A percentile compares a stretch with the other conserved stretches of the same genome.
These are phyloP conservation scores for Sialia sialis DNA, from an alignment of 2,113 vertebrate genomes.

Conservation along the genomic window DNA sequence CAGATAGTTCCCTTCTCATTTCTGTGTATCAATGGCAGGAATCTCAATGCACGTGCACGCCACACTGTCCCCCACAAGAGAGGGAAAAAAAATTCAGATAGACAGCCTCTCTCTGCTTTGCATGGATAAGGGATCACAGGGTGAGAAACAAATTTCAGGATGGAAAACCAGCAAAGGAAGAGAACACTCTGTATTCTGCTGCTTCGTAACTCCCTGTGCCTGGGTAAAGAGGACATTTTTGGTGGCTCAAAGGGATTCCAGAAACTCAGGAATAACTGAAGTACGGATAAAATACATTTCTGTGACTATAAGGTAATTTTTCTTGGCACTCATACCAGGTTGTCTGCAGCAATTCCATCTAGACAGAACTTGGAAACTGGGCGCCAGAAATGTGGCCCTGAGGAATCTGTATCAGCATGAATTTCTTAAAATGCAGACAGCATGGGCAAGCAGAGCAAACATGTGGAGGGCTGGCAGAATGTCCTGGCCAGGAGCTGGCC, in stretches of 20 bases:
- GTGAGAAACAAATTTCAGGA: not conserved
- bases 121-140: not conserved
- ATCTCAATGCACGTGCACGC: not conserved
- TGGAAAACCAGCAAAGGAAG: not conserved
- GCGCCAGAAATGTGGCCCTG: not conserved
- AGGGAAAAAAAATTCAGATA: fast-evolving
- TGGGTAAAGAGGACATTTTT: not conserved
- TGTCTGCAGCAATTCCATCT: not conserved
- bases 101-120: not conserved
- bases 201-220: not conserved
- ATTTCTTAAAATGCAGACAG: not conserved
- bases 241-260: not conserved
- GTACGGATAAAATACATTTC: not conserved
- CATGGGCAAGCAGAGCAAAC: not conserved
- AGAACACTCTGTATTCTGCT: not conserved
- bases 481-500: not conserved
- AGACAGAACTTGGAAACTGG: not conserved
- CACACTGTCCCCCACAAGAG: not conserved
- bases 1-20: not conserved
- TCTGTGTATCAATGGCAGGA: not conserved
- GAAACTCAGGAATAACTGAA: not conserved
- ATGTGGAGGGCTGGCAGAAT: not conserved
- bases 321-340: not conserved
- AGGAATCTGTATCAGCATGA: not conserved
- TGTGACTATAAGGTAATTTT: not conserved